Conservation (phyloP, 1,140 invertebrate species). For the Drosophila kikkawai region DNA sequence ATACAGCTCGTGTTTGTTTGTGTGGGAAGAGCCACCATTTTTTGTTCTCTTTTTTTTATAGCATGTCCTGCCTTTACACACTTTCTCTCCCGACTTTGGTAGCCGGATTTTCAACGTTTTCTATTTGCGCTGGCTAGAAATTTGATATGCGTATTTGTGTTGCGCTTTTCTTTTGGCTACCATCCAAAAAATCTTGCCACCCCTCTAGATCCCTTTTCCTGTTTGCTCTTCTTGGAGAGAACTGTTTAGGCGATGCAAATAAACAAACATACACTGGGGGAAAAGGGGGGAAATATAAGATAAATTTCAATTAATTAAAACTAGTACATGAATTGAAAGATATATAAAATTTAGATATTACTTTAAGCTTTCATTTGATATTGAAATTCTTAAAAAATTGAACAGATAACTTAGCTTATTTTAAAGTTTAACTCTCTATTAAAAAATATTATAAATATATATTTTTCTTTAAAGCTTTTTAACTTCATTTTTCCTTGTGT, state of each 20-base stretch:
- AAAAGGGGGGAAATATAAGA: neutral
- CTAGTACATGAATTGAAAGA: neutral
- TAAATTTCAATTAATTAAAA: neutral
- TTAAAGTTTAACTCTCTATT: no score
- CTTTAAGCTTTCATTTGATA: no score
- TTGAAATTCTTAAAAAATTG: no score
- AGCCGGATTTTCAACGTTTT: conserved; percentile 27
- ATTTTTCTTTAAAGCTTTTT: neutral
- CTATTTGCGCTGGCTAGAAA: conserved; percentile 51
- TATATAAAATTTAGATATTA: no score
- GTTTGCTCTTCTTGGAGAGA: conserved; percentile 21
- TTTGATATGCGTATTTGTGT: conserved; percentile 82
- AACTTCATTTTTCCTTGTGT: conserved; percentile 1
- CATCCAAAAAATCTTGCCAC: conserved; percentile 45
- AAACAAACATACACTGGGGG: conserved; percentile 49
- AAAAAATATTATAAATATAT: neutral
- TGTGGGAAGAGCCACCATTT: conserved; percentile 14
- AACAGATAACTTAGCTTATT: no score
- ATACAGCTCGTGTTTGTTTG: conserved; percentile 24
- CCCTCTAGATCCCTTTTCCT: conserved; percentile 15
- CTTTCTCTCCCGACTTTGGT: conserved; percentile 35
- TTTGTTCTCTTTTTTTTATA: conserved; percentile 9
- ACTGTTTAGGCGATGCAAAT: conserved; percentile 73
- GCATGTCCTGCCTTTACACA: conserved; percentile 24
- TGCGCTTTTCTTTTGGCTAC: conserved; percentile 72